Evolutionary conservation across 2,888 invertebrate species (phyloP).

Genomic region (Vanessa cardui): DNA sequence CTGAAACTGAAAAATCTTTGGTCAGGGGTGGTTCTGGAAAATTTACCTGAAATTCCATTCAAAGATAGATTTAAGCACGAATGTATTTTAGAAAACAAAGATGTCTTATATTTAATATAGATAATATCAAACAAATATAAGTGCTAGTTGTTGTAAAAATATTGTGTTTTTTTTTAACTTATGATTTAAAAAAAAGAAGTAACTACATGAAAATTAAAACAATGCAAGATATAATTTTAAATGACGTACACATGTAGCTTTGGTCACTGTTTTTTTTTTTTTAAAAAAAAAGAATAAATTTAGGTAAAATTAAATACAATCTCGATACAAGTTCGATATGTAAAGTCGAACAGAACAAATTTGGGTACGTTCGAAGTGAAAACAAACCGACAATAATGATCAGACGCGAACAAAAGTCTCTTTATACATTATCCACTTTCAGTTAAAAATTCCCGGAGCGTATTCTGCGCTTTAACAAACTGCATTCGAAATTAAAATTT

Average conservation of each 20-base stretch:
- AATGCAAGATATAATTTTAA: too few relatives aligned
- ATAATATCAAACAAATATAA: too few relatives aligned
- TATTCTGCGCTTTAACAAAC: slow-evolving; percentile 80
- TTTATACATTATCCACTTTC: slow-evolving; percentile 73
- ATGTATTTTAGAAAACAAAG: not conserved
- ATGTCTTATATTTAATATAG: too few relatives aligned
- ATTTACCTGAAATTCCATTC: slow-evolving; percentile 29
- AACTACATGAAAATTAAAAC: too few relatives aligned
- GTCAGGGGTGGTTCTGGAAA: slow-evolving; percentile 32
- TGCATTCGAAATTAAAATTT: slow-evolving; percentile 82
- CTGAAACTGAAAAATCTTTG: slow-evolving; percentile 41
- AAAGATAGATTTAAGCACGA: slow-evolving; percentile 16
- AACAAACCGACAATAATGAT: slow-evolving; percentile 65
- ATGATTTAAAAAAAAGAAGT: too few relatives aligned
- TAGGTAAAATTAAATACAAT: slow-evolving; percentile 1
- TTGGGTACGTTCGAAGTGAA: slow-evolving; percentile 40
- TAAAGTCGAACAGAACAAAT: slow-evolving; percentile 20
- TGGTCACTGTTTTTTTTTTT: too few relatives aligned
- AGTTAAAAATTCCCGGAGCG: slow-evolving; percentile 59
- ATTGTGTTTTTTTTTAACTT: too few relatives aligned
- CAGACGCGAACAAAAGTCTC: slow-evolving; percentile 65
- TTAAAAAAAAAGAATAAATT: not conserved
- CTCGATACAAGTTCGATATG: slow-evolving; percentile 6
- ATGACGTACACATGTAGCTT: too few relatives aligned
- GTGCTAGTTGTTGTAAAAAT: too few relatives aligned